Conservation (phyloP, 2,797 vertebrate genomes). For the Lophius americanus region DNA sequence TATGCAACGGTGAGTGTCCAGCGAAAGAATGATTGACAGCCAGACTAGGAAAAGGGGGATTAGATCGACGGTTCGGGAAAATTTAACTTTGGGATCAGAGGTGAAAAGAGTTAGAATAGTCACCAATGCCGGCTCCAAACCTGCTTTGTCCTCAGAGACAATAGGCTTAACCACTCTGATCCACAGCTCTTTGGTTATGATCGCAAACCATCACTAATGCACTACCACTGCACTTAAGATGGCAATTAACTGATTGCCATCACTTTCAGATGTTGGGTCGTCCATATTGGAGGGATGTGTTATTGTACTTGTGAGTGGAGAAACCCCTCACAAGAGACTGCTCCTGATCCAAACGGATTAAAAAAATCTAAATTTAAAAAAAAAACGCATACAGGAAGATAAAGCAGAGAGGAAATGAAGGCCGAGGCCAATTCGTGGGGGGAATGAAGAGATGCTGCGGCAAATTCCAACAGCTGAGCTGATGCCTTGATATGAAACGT, state of each 20-base stretch:
- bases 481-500: constrained; percentile 63
- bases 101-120: constrained; percentile 73
- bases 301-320: constrained; percentile 34
- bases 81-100: constrained; percentile 71
- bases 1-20: constrained; percentile 60
- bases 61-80: constrained; percentile 72
- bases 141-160: constrained; percentile 81
- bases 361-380: not conserved
- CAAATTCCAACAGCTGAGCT: constrained; percentile 44
- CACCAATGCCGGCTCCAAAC: constrained; percentile 63
- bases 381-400: constrained; percentile 65
- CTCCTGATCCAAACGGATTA: constrained; percentile 51
- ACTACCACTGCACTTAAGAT: constrained; percentile 64
- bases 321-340: not conserved
- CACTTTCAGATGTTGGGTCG: constrained; percentile 55
- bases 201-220: constrained; percentile 74
- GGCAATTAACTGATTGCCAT: constrained; percentile 80
- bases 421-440: constrained; percentile 55
- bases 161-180: constrained; percentile 72
- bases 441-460: constrained; percentile 58
- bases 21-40: constrained; percentile 57
- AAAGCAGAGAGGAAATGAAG: constrained; percentile 61
- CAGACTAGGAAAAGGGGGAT: constrained; percentile 73
- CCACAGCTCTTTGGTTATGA: constrained; percentile 68
- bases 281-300: constrained; percentile 49